Base-by-base conservation (phyloP, 2,888 invertebrate species). In the Gonocerus acuteangulatus region DNA sequence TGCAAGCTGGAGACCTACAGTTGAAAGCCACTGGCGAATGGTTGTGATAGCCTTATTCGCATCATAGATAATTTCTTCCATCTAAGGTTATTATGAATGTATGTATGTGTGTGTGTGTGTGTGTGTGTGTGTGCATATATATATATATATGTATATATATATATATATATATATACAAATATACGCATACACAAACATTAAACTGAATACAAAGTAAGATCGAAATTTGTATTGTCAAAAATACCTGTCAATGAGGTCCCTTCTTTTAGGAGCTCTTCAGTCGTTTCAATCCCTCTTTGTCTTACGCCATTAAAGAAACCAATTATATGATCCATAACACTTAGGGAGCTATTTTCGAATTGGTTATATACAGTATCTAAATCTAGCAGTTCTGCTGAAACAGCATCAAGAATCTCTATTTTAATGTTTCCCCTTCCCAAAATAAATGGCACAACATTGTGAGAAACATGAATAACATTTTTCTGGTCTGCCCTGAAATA, bases 231-330 rank as follows among this genome's bases (percentile, higher is more conserved):
- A n/a, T n/a, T n/a, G n/a, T n/a, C n/a, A n/a, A 27, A 9, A 16
- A 22, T 70, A 86, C 87, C 83, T 79, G 92, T 87, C 47, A 93
- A 80, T 66, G 85, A 81, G 51, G 88, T 85, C 15, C 89, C 91
- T 70, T 87, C 87, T 0, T 89, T 77, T 2, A 94, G 76, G 82
- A 94, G 87, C 74, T 87, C 85, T 72, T 94, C 94, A 49, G 89
- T 90, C 4, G 88, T 87, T 73, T 93, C 91, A 19, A 91, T 76
- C 0, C 93, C 93, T 64, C 88, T 82, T 51, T 66, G 67, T n/a
- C 72, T 70, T 47, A 74, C 74, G 66, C 81, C 80, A 65, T 86
- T 85, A 71, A 93, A 85, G 73, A 90, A 89, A 9, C 66, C 90
- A 81, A 90, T 86, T 19, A 92, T 79, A 70, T 87, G 86, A 74